These are phyloP conservation scores for Stenurella melanura DNA, from an alignment of 2,888 invertebrate genomes.

Conservation along the genomic window DNA sequence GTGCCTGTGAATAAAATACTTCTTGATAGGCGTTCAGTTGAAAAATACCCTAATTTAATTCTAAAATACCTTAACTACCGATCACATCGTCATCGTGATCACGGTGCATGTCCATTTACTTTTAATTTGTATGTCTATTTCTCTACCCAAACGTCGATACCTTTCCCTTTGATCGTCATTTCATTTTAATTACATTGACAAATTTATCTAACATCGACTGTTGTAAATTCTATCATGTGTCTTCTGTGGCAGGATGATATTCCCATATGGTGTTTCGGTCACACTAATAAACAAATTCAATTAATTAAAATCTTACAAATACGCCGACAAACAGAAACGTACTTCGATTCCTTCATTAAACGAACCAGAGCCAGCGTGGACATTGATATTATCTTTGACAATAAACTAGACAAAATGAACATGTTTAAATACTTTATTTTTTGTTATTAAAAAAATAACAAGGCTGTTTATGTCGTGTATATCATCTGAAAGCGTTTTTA, in stretches of 20 bases:
- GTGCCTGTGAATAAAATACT: no score
- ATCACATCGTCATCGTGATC: not conserved
- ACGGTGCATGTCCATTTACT: conserved; percentile 11
- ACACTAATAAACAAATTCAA: conserved; percentile 57
- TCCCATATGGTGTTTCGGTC: conserved; percentile 48
- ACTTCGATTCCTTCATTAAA: conserved; percentile 44
- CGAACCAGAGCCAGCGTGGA: conserved; percentile 27
- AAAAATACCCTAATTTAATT: conserved; percentile 7
- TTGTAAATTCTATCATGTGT: conserved; percentile 50
- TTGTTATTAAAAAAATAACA: conserved; percentile 23
- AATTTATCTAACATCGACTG: conserved; percentile 52
- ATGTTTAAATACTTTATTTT: conserved; percentile 27
- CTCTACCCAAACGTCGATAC: conserved; percentile 28
- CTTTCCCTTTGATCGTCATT: conserved; percentile 10
- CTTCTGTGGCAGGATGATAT: conserved; percentile 49
- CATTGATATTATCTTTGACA: conserved; percentile 44
- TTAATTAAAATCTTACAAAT: conserved; percentile 56
- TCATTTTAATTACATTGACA: conserved; percentile 49
- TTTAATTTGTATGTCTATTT: conserved; percentile 16
- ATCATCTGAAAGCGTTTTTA: conserved; percentile 11
- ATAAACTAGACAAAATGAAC: conserved; percentile 47
- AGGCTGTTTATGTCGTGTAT: conserved; percentile 9
- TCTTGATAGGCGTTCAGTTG: conserved; percentile 1
- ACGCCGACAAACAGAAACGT: conserved; percentile 47
- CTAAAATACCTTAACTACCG: conserved; percentile 7